Evolutionary conservation across 1,140 invertebrate species (phyloP).

Genomic region (Achroia grisella): DNA sequence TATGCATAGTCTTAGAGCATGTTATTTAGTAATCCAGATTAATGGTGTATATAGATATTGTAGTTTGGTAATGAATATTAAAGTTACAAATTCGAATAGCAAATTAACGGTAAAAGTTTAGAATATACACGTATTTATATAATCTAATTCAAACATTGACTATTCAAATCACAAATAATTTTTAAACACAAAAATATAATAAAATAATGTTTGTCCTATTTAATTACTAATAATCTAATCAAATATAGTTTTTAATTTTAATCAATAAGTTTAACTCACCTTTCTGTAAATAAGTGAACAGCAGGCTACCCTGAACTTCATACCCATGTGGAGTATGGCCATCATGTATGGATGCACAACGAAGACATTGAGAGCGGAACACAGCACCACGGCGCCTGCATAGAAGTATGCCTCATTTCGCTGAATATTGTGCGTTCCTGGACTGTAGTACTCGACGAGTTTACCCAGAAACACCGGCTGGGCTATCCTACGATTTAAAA

Average conservation of each 20-base stretch:
- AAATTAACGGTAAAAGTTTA: no score
- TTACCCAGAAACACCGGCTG: constrained; percentile 83
- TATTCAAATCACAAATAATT: no score
- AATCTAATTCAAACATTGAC: no score
- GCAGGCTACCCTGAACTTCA: constrained; percentile 86
- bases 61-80: no score
- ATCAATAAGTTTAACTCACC: constrained; percentile 54
- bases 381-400: constrained; percentile 79
- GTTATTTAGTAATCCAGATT: no score
- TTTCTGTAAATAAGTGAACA: constrained; percentile 89
- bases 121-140: no score
- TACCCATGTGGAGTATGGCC: constrained; percentile 81
- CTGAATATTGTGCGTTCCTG: constrained; percentile 59
- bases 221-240: no score
- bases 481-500: constrained; percentile 74
- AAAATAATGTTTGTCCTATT: no score
- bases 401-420: constrained; percentile 78
- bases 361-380: constrained; percentile 81
- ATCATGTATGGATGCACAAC: constrained; percentile 88
- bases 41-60: no score
- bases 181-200: background rate
- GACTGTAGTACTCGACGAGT: constrained; percentile 81
- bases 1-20: no score
- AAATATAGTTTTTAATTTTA: no score
- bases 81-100: no score